Evolutionary conservation across 2,113 vertebrate species (phyloP).

Genomic region (Notiomystis cincta): DNA sequence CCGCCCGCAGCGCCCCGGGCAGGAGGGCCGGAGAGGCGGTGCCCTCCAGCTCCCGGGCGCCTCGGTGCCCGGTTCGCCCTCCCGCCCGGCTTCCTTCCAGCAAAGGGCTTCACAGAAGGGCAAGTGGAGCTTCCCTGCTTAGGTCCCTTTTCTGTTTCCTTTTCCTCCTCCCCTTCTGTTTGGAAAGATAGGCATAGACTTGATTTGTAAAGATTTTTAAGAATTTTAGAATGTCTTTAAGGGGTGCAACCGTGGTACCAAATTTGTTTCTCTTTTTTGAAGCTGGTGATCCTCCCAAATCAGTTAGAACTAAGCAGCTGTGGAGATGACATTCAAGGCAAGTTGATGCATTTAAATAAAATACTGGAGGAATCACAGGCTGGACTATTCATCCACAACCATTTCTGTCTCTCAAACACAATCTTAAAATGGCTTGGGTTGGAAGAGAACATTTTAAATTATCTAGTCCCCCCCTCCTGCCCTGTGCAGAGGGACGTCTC

Average conservation of each 20-base stretch:
- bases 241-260: fast-evolving
- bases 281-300: not conserved
- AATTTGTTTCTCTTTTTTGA: not conserved
- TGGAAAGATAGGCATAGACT: not conserved
- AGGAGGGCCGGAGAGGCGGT: fast-evolving
- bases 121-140: not conserved
- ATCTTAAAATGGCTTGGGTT: not conserved
- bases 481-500: not conserved
- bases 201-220: not conserved
- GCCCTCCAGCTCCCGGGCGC: not conserved
- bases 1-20: not conserved
- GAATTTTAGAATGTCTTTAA: not conserved
- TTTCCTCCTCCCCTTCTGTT: not conserved
- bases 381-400: not conserved
- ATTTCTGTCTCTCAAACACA: not conserved
- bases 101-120: not conserved
- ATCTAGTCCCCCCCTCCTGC: not conserved
- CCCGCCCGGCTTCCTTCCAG: not conserved
- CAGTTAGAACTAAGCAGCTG: not conserved
- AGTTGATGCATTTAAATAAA: not conserved
- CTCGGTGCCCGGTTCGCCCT: no score
- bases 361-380: not conserved
- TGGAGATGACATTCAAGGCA: not conserved
- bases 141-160: not conserved
- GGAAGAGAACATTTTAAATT: not conserved